A percentile compares a stretch with the other conserved stretches of the same genome.
phyloP scores from a whole-genome alignment of 2,113 vertebrate genomes.

The Protobothrops flavoviridis region DNA sequence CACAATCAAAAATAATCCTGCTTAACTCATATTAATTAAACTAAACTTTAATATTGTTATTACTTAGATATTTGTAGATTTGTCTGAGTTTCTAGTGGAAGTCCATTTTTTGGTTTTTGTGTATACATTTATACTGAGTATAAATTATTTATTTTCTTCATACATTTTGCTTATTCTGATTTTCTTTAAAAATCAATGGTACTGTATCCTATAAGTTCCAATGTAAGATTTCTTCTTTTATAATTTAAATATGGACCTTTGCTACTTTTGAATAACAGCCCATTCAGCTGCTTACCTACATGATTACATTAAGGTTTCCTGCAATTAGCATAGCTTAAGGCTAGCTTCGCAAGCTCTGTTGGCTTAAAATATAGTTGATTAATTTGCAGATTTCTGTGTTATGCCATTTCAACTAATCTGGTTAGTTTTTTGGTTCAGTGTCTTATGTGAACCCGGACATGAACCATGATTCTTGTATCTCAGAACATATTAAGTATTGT shows the following conservation, averaged over 20 bases:
- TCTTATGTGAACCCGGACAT: background rate
- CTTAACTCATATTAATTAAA: background rate
- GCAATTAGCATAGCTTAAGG: background rate
- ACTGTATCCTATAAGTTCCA: background rate
- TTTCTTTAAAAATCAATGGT: background rate
- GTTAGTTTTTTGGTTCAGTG: background rate
- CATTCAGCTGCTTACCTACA: background rate
- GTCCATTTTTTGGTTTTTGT: background rate
- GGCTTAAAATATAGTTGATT: background rate
- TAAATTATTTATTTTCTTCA: background rate
- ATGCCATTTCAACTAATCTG: background rate
- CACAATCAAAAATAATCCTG: background rate
- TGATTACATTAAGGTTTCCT: conserved; percentile 34
- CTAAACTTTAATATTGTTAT: background rate
- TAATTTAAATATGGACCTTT: background rate
- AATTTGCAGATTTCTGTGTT: background rate
- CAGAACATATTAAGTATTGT: background rate
- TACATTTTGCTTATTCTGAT: background rate
- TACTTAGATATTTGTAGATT: background rate
- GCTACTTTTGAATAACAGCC: no score
- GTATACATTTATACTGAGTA: background rate
- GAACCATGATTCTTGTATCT: background rate
- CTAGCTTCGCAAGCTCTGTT: background rate
- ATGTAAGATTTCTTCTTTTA: background rate
- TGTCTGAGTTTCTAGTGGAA: background rate